phyloP scores from a whole-genome alignment of 2,113 vertebrate genomes.

The Dascyllus trimaculatus region DNA sequence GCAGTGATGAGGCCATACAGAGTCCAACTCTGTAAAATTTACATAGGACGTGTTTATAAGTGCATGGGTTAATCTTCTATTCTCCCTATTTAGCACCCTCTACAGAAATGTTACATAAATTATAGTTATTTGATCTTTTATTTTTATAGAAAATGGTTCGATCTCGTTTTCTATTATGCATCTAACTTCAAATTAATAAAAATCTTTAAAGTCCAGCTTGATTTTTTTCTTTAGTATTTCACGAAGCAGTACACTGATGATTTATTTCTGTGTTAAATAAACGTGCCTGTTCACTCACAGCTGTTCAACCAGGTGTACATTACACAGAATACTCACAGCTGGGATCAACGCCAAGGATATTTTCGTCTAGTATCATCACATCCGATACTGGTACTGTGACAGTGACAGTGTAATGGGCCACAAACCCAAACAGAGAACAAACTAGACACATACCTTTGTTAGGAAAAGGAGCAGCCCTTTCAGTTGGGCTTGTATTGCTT shows the following conservation, averaged over 20 bases:
- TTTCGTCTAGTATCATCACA: conserved; percentile 19
- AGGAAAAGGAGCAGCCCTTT: conserved; percentile 20
- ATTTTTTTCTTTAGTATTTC: background rate
- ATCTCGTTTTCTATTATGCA: conserved; percentile 71
- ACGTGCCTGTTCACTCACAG: conserved; percentile 1
- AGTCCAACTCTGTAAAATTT: background rate
- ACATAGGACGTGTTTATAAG: conserved; percentile 2
- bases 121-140: conserved; percentile 65
- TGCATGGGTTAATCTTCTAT: conserved; percentile 8
- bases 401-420: background rate
- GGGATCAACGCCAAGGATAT: conserved; percentile 18
- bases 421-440: conserved; percentile 12
- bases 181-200: conserved; percentile 75
- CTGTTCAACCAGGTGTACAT: background rate
- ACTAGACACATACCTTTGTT: background rate
- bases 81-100: background rate
- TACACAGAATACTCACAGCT: background rate
- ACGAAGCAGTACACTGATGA: background rate
- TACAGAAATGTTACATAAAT: conserved; percentile 32
- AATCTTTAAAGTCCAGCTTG: conserved; percentile 6
- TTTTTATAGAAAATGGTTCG: conserved; percentile 72
- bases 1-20: background rate
- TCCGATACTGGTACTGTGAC: background rate
- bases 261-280: background rate
- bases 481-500: background rate